Conservation (phyloP, 2,113 vertebrate species). For the Brachypteracias leptosomus region DNA sequence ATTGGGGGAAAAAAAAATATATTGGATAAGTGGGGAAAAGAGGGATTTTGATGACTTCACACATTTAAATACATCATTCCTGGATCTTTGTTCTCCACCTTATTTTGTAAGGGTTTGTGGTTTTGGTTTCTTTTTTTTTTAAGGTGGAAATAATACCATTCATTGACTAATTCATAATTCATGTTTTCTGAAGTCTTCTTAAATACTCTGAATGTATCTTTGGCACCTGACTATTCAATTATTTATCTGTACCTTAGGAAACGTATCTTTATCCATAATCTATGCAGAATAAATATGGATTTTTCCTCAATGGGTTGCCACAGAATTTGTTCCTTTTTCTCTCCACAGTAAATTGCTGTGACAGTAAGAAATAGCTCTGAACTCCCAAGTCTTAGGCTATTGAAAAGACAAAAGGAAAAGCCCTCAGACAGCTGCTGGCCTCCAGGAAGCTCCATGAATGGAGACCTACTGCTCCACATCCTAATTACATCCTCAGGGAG, state of each 20-base stretch:
- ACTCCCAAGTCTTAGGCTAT: background rate
- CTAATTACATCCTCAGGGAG: conserved; percentile 38
- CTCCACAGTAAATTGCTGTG: background rate
- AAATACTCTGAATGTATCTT: background rate
- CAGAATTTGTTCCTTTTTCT: background rate
- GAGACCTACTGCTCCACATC: background rate
- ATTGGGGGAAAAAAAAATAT: background rate
- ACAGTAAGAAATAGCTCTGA: background rate
- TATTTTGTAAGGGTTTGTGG: background rate
- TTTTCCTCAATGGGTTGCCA: rapidly evolving
- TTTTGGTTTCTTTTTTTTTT: background rate
- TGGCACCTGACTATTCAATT: background rate
- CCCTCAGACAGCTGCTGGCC: background rate
- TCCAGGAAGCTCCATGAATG: background rate
- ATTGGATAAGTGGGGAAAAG: background rate
- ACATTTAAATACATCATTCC: background rate
- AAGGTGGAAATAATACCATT: background rate
- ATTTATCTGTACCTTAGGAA: background rate
- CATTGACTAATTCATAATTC: background rate
- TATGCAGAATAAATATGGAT: background rate
- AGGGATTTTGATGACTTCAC: background rate
- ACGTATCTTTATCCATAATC: background rate
- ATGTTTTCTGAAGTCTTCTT: background rate
- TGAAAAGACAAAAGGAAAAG: background rate
- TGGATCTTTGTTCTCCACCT: background rate